Evolutionary conservation across 2,888 invertebrate genomes (phyloP).

Genomic region (Mythimna loreyi): DNA sequence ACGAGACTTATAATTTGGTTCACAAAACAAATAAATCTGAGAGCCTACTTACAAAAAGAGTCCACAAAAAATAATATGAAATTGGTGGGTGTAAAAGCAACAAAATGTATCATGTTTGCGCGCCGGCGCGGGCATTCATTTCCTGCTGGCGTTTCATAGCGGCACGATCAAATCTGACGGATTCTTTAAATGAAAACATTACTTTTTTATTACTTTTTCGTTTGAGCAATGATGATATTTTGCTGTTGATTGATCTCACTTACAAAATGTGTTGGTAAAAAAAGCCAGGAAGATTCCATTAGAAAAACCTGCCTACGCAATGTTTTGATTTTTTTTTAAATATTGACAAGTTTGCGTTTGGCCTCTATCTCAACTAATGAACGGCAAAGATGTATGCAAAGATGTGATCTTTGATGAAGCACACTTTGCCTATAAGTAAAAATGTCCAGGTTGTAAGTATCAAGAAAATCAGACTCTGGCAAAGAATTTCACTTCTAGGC

Average conservation of each 20-base stretch:
- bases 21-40: slow-evolving; percentile 12
- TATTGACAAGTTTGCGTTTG: too few relatives aligned
- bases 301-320: background rate
- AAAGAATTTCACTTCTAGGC: too few relatives aligned
- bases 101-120: slow-evolving; percentile 45
- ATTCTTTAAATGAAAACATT: slow-evolving; percentile 50
- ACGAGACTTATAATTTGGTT: background rate
- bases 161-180: slow-evolving; percentile 46
- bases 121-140: slow-evolving; percentile 63
- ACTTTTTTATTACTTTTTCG: slow-evolving; percentile 51
- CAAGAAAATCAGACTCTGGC: too few relatives aligned
- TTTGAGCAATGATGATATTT: slow-evolving; percentile 32
- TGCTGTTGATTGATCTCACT: slow-evolving; percentile 21
- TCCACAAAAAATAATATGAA: slow-evolving; percentile 41
- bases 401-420: too few relatives aligned
- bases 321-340: background rate
- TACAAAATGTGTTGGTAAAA: background rate
- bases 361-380: too few relatives aligned
- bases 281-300: background rate
- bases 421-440: too few relatives aligned
- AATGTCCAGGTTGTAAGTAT: too few relatives aligned
- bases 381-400: too few relatives aligned
- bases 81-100: slow-evolving; percentile 32
- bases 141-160: slow-evolving; percentile 63
- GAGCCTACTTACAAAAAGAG: slow-evolving; percentile 17